These are phyloP conservation scores for Passer montanus DNA, from an alignment of 2,113 vertebrate species.

Conservation along the genomic window DNA sequence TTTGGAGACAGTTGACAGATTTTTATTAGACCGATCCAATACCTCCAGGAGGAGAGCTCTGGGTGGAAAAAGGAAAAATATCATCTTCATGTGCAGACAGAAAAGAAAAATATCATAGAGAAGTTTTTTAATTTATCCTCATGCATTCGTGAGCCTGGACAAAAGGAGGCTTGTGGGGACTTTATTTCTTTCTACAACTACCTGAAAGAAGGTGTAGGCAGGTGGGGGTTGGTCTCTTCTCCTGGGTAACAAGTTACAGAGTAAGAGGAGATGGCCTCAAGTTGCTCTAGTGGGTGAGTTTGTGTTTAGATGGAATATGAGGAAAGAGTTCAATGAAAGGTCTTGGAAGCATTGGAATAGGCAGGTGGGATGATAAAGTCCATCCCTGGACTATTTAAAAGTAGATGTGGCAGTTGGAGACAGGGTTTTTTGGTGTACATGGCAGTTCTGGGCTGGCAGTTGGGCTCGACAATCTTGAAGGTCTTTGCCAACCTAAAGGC, in stretches of 20 bases:
- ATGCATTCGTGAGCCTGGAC: neutral
- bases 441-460: neutral
- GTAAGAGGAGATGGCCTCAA: neutral
- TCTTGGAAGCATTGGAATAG: neutral
- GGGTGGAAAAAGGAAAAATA: neutral
- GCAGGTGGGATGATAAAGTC: too few species aligned
- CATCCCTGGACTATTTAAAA: neutral
- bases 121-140: neutral
- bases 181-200: neutral
- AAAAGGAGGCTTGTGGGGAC: neutral
- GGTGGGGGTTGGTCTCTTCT: neutral
- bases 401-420: too few species aligned
- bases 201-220: neutral
- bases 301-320: neutral
- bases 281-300: neutral
- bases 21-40: neutral
- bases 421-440: fast-evolving
- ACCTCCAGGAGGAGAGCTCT: neutral
- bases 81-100: neutral
- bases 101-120: neutral
- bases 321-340: neutral
- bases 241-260: neutral
- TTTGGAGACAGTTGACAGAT: neutral
- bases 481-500: neutral
- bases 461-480: fast-evolving